These are phyloP conservation scores for Alviniconcha strummeri DNA, from an alignment of 2,888 invertebrate species.

Conservation along the genomic window DNA sequence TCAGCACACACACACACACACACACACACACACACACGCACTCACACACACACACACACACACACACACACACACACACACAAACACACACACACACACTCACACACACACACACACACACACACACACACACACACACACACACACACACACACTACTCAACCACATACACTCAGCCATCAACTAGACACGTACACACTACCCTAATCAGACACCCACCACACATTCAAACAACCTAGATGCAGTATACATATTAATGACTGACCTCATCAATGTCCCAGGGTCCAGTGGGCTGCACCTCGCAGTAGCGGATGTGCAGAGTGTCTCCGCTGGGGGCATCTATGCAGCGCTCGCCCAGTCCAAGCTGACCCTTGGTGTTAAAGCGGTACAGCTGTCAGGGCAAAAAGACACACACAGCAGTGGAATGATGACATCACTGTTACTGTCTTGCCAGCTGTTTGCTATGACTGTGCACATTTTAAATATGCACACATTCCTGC, in stretches of 20 bases:
- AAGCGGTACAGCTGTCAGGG: constrained; percentile 86
- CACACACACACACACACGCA: constrained; percentile 1
- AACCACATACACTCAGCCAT: background rate
- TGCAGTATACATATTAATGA: background rate
- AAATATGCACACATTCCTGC: background rate
- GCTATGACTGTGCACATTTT: background rate
- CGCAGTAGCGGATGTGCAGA: constrained; percentile 91
- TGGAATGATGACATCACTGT: no score
- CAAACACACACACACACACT: background rate
- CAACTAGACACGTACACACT: background rate
- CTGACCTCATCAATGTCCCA: constrained; percentile 89
- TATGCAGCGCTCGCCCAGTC: constrained; percentile 95
- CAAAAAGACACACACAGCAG: background rate
- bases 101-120: background rate
- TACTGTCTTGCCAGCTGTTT: background rate
- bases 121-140: background rate
- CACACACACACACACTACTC: background rate
- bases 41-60: background rate
- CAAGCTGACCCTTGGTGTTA: constrained; percentile 93
- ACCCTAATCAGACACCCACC: background rate
- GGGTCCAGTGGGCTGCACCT: constrained; percentile 92
- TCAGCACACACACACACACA: background rate
- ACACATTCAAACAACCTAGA: no score
- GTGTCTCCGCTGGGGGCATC: constrained; percentile 86
- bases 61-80: background rate